Evolutionary conservation across 2,113 vertebrate species (phyloP).

Genomic region (Pipa parva): DNA sequence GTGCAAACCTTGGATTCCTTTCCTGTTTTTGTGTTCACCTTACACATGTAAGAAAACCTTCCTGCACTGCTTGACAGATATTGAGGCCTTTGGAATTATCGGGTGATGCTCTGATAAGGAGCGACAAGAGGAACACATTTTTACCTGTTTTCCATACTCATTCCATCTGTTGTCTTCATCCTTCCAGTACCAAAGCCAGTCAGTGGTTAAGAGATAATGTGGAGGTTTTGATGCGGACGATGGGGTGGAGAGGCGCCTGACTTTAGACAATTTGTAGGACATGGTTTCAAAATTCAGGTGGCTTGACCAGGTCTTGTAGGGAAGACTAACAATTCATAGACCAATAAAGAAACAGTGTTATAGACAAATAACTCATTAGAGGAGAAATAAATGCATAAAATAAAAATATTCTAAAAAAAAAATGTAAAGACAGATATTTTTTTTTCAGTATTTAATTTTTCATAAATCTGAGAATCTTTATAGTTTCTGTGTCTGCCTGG

Average conservation of each 20-base stretch:
- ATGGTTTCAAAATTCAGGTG: constrained; percentile 67
- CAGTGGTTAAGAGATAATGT: constrained; percentile 81
- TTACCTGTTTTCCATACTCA: constrained; percentile 77
- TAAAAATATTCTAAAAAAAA: too few relatives aligned
- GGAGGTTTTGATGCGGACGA: constrained; percentile 78
- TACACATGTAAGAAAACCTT: too few relatives aligned
- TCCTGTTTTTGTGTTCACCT: too few relatives aligned
- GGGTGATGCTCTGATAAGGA: not conserved
- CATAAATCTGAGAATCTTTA: too few relatives aligned
- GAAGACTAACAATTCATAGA: not conserved
- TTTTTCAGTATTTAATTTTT: too few relatives aligned
- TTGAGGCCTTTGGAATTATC: too few relatives aligned
- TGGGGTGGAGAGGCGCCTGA: constrained; percentile 80
- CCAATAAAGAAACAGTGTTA: not conserved
- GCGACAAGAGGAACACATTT: not conserved
- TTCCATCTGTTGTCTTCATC: constrained; percentile 69
- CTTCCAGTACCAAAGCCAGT: constrained; percentile 90
- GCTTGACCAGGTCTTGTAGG: not conserved
- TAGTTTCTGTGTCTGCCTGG: too few relatives aligned
- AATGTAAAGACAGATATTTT: too few relatives aligned
- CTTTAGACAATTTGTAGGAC: constrained; percentile 52
- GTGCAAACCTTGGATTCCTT: too few relatives aligned
- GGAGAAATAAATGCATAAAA: too few relatives aligned
- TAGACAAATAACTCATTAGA: too few relatives aligned
- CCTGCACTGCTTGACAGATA: too few relatives aligned